These are phyloP conservation scores for Amblyopsis rosae DNA, from an alignment of 2,113 vertebrate species.

Conservation along the genomic window DNA sequence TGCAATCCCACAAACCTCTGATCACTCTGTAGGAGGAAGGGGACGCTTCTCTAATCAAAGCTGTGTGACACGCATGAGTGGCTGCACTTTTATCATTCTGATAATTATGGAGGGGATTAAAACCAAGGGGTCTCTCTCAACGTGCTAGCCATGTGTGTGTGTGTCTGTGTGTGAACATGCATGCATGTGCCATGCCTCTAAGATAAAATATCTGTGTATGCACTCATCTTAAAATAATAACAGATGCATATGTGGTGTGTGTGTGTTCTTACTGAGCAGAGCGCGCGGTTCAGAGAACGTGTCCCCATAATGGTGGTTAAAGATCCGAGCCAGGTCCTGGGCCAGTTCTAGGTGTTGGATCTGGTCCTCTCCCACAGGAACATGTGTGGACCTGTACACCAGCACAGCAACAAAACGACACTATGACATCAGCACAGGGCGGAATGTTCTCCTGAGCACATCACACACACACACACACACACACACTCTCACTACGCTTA, in stretches of 20 bases:
- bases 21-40: conserved; percentile 48
- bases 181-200: neutral
- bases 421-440: conserved; percentile 5
- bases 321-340: conserved; percentile 87
- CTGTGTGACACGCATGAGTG: conserved; percentile 61
- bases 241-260: neutral
- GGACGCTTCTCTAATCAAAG: conserved; percentile 70
- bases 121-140: conserved; percentile 12
- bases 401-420: neutral
- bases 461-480: neutral
- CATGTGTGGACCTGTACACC: conserved; percentile 84
- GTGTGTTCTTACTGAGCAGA: conserved; percentile 64
- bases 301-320: conserved; percentile 88
- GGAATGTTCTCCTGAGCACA: neutral
- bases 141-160: conserved; percentile 45
- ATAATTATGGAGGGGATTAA: conserved; percentile 51
- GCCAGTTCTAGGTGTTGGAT: conserved; percentile 92
- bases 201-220: neutral
- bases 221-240: neutral
- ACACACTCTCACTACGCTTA: neutral
- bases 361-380: conserved; percentile 96
- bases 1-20: conserved; percentile 34
- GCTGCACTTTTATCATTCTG: conserved; percentile 57
- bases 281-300: conserved; percentile 87
- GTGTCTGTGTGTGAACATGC: conserved; percentile 2